phyloP scores from a whole-genome alignment of 2,888 invertebrate genomes.

The Microdon myrmicae region DNA sequence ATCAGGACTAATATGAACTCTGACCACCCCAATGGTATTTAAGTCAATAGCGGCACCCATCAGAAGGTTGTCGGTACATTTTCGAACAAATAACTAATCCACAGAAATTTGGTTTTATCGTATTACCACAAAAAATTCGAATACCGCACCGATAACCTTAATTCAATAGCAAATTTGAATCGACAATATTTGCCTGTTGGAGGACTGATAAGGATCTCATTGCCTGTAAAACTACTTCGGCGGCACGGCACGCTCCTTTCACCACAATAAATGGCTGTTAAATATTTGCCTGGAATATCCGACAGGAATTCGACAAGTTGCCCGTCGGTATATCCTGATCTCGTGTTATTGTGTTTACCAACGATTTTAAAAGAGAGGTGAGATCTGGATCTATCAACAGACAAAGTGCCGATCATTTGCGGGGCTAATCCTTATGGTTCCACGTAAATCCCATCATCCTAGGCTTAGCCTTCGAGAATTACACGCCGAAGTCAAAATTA shows the following conservation, averaged over 20 bases:
- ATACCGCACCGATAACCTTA: conserved; percentile 23
- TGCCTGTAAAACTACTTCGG: conserved; percentile 10
- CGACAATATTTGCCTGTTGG: conserved; percentile 10
- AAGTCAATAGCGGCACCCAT: conserved; percentile 28
- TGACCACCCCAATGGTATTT: conserved; percentile 33
- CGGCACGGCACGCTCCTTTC: conserved; percentile 42
- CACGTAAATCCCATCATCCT: conserved; percentile 34
- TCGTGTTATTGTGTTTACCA: neutral
- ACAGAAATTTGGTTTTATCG: conserved; percentile 37
- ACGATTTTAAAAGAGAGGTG: neutral
- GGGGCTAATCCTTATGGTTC: conserved; percentile 41
- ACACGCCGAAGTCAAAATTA: conserved; percentile 45
- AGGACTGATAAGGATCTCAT: conserved; percentile 39
- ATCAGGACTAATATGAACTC: conserved; percentile 49
- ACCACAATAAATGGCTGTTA: conserved; percentile 50
- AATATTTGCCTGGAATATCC: conserved; percentile 51
- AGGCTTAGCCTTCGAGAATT: conserved; percentile 38
- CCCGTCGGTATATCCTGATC: conserved; percentile 42
- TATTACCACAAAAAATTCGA: conserved; percentile 44
- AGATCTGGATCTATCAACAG: conserved; percentile 36
- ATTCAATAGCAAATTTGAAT: conserved; percentile 21
- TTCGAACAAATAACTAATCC: conserved; percentile 22
- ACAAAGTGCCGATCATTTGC: conserved; percentile 39
- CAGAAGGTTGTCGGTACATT: conserved; percentile 22
- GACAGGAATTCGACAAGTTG: conserved; percentile 46